A percentile compares a stretch with the other conserved stretches of the same genome.
These are phyloP conservation scores for Drosophila lacertosa DNA, from an alignment of 1,140 invertebrate genomes.

Conservation along the genomic window DNA sequence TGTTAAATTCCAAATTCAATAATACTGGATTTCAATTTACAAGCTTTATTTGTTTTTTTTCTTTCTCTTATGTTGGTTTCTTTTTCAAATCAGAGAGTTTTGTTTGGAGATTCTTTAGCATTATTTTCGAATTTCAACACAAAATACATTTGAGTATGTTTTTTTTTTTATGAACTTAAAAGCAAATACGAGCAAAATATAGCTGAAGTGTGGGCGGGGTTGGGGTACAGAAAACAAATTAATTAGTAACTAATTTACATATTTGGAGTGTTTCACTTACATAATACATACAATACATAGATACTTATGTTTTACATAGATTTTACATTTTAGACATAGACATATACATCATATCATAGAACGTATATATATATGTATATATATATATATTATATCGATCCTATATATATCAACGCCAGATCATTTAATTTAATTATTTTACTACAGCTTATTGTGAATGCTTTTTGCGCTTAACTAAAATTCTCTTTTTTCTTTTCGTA, in stretches of 20 bases:
- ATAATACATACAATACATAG: conserved; percentile 52
- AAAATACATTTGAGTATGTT: conserved; percentile 22
- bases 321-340: conserved; percentile 73
- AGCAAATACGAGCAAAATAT: conserved; percentile 54
- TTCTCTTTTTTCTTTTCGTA: conserved; percentile 42
- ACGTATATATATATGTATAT: too few species aligned
- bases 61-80: not conserved
- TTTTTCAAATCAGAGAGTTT: conserved; percentile 31
- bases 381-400: conserved; percentile 48
- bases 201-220: conserved; percentile 22
- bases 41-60: conserved; percentile 70
- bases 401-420: conserved; percentile 37
- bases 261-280: conserved; percentile 78
- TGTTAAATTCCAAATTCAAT: too few species aligned
- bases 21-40: conserved; percentile 61
- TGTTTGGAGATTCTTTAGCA: conserved; percentile 24
- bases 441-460: conserved; percentile 60
- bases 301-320: conserved; percentile 77
- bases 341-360: conserved; percentile 61
- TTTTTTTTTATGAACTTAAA: too few species aligned
- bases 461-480: conserved; percentile 48
- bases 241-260: conserved; percentile 69
- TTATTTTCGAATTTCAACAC: conserved; percentile 35
- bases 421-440: conserved; percentile 45
- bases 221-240: conserved; percentile 14